Evolutionary conservation across 1,140 invertebrate species (phyloP).

Genomic region (Alviniconcha marisindica): DNA sequence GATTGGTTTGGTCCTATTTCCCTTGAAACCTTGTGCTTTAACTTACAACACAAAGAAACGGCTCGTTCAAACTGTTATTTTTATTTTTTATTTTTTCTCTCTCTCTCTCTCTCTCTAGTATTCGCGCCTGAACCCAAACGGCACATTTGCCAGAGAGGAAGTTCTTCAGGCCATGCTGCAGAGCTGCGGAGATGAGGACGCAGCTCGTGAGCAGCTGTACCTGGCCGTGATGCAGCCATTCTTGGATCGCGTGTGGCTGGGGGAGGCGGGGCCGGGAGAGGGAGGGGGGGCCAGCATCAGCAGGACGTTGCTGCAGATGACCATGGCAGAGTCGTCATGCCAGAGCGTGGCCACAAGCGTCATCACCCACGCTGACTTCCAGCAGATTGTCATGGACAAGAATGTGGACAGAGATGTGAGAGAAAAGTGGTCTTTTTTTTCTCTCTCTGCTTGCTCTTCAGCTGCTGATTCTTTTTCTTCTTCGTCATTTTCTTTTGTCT

Average conservation of each 20-base stretch:
- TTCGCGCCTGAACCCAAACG: conserved; percentile 44
- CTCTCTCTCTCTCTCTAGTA: too few relatives aligned
- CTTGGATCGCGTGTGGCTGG: conserved; percentile 54
- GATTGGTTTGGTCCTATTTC: too few relatives aligned
- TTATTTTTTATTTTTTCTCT: background rate
- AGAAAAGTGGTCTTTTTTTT: too few relatives aligned
- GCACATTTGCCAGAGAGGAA: conserved; percentile 56
- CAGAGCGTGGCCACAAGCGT: conserved; percentile 66
- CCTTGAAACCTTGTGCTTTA: too few relatives aligned
- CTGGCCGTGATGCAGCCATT: conserved; percentile 51
- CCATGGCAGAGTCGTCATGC: conserved; percentile 42
- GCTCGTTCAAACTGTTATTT: too few relatives aligned
- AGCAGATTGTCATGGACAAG: conserved; percentile 55
- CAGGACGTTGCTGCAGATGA: conserved; percentile 31
- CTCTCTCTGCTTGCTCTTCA: too few relatives aligned
- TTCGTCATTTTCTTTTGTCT: too few relatives aligned
- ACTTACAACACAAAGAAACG: too few relatives aligned
- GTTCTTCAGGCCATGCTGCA: conserved; percentile 57
- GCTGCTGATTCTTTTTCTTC: too few relatives aligned
- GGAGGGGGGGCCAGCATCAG: background rate
- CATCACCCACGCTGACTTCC: conserved; percentile 59
- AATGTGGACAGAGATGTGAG: conserved; percentile 62
- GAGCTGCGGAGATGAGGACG: conserved; percentile 49
- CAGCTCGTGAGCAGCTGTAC: conserved; percentile 44
- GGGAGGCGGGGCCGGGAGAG: conserved; percentile 26